These are phyloP conservation scores for Prolemur simus DNA, from an alignment of 2,113 vertebrate species.

Conservation along the genomic window DNA sequence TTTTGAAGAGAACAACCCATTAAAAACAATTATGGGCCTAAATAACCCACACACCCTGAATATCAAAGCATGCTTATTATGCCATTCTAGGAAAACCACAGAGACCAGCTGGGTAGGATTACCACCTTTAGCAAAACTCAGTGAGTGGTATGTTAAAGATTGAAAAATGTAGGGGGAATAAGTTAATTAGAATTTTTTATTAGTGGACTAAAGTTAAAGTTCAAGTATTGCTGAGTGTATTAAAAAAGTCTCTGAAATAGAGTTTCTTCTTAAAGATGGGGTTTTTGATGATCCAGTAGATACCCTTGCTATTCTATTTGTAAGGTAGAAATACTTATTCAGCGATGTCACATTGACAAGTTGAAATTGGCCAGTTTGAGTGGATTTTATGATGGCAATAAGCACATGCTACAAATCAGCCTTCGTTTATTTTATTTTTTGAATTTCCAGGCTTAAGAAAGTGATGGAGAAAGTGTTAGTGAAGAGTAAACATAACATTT, in stretches of 20 bases:
- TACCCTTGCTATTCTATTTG: background rate
- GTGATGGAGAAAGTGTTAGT: background rate
- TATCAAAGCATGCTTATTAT: slow-evolving; percentile 51
- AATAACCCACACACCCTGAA: slow-evolving; percentile 33
- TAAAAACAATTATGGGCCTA: slow-evolving; percentile 57
- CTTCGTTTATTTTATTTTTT: background rate
- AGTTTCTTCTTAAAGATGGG: background rate
- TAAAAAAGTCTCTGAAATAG: background rate
- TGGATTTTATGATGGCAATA: background rate
- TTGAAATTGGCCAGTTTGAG: background rate
- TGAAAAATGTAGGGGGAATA: slow-evolving; percentile 19
- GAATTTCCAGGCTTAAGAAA: background rate
- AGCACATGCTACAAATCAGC: background rate
- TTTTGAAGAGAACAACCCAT: slow-evolving; percentile 50
- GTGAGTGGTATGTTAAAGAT: background rate
- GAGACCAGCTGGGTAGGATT: slow-evolving; percentile 41
- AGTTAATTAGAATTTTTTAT: slow-evolving; percentile 38
- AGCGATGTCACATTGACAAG: background rate
- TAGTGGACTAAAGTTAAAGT: background rate
- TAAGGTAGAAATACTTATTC: background rate
- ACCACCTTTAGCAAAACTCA: slow-evolving; percentile 48
- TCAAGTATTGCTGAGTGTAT: background rate
- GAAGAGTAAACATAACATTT: background rate
- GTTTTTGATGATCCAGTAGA: background rate
- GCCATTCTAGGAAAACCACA: background rate